These are phyloP conservation scores for Esox lucius DNA, from an alignment of 2,797 vertebrate species.

Conservation along the genomic window DNA sequence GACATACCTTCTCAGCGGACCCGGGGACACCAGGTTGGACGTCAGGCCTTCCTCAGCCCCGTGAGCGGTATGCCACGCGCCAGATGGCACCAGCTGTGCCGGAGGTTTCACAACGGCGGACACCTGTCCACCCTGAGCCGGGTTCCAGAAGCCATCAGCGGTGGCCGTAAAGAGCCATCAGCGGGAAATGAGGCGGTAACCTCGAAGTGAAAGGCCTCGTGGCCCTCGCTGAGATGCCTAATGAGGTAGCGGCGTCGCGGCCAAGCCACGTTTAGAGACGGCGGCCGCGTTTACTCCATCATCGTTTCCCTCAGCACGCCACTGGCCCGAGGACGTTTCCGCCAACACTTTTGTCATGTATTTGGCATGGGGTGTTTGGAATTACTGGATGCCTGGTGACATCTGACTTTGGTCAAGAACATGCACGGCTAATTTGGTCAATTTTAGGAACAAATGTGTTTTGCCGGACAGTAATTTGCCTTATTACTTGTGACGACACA, in stretches of 20 bases:
- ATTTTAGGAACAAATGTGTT: background rate
- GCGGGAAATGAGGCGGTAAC: slow-evolving; percentile 62
- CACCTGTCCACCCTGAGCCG: slow-evolving; percentile 54
- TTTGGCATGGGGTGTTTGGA: slow-evolving; percentile 17
- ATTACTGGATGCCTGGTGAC: background rate
- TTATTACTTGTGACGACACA: background rate
- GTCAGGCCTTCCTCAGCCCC: slow-evolving; percentile 41
- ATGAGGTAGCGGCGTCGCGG: slow-evolving; percentile 47
- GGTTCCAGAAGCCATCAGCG: slow-evolving; percentile 58
- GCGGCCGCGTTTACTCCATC: slow-evolving; percentile 59
- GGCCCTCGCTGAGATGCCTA: slow-evolving; percentile 43
- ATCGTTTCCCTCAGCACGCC: slow-evolving; percentile 56
- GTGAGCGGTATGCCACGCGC: slow-evolving; percentile 42
- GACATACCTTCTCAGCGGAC: slow-evolving; percentile 59
- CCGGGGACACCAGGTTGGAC: slow-evolving; percentile 9
- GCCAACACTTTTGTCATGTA: slow-evolving; percentile 18
- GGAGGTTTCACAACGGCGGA: slow-evolving; percentile 47
- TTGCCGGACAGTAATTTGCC: background rate
- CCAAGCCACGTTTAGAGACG: slow-evolving; percentile 56
- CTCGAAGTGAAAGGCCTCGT: slow-evolving; percentile 56
- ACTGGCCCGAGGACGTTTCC: slow-evolving; percentile 30
- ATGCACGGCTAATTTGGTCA: background rate
- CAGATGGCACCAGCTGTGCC: slow-evolving; percentile 61
- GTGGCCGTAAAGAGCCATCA: slow-evolving; percentile 57
- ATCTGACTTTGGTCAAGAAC: slow-evolving; percentile 2